Conservation (phyloP, 2,113 vertebrate genomes). For the Catharus bicknelli region DNA sequence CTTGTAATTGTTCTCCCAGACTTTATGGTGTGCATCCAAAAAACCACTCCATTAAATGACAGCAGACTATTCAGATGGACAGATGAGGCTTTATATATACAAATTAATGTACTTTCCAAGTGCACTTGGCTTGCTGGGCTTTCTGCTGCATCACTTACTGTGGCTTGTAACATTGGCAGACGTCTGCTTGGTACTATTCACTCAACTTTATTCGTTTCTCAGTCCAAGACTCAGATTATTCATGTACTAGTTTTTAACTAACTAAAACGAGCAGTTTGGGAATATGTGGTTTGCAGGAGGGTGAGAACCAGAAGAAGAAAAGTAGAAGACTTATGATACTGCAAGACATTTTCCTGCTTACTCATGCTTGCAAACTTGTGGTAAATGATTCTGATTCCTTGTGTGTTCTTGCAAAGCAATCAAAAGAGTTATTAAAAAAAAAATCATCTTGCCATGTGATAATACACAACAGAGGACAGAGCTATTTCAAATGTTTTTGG, state of each 20-base stretch:
- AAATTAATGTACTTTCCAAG: slow-evolving; percentile 35
- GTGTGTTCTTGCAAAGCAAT: neutral
- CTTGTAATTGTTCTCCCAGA: slow-evolving; percentile 40
- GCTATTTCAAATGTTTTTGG: neutral
- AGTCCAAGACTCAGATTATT: slow-evolving; percentile 43
- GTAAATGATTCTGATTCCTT: neutral
- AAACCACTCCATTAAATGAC: neutral
- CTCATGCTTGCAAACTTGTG: neutral
- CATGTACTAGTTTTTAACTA: neutral
- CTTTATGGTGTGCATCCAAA: neutral
- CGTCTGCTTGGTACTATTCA: slow-evolving; percentile 37
- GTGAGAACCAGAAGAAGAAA: neutral
- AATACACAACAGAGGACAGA: neutral
- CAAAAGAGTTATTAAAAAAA: neutral
- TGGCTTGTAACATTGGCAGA: slow-evolving; percentile 54
- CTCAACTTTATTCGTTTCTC: neutral
- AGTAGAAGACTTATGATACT: neutral
- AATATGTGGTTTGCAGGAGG: slow-evolving; percentile 36
- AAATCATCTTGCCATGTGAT: neutral
- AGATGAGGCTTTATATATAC: neutral
- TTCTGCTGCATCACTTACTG: slow-evolving; percentile 61
- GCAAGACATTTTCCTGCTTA: neutral
- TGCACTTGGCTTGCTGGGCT: neutral
- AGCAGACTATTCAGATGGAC: slow-evolving; percentile 44
- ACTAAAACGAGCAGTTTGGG: slow-evolving; percentile 26